A percentile compares a stretch with the other conserved stretches of the same genome.
Conservation (phyloP, 2,113 vertebrate species). For the Chlorodrepanis virens region DNA sequence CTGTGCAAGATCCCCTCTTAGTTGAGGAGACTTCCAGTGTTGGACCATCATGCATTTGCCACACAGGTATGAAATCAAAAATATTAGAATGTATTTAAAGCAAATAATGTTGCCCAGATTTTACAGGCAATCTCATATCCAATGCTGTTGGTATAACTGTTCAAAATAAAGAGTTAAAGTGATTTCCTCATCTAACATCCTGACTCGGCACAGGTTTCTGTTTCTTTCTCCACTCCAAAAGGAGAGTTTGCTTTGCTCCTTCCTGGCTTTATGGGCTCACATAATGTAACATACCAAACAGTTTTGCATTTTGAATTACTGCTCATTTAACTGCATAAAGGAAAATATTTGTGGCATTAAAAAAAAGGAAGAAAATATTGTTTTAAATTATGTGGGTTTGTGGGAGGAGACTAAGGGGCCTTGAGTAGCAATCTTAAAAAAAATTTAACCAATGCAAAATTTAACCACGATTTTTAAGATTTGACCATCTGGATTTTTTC, state of each 20-base stretch:
- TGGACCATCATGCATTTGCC: neutral
- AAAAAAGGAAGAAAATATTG: neutral
- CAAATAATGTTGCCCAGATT: neutral
- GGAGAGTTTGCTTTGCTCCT: neutral
- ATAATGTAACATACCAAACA: neutral
- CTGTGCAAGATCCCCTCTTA: neutral
- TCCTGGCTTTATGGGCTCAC: neutral
- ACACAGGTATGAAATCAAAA: neutral
- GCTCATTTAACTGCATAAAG: neutral
- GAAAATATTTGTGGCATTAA: neutral
- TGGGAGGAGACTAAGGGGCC: neutral
- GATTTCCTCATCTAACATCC: neutral
- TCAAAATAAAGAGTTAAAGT: neutral
- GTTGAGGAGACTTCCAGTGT: neutral
- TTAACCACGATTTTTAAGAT: neutral
- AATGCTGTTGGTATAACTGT: neutral
- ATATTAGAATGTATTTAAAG: neutral
- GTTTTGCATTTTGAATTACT: neutral
- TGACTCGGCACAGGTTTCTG: neutral
- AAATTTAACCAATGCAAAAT: neutral
- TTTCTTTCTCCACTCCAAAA: neutral
- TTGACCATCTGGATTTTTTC: neutral
- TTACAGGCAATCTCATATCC: neutral
- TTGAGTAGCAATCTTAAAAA: neutral
- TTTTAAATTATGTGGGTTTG: neutral